These are phyloP conservation scores for Syngnathus typhle DNA, from an alignment of 2,113 vertebrate genomes.

Conservation along the genomic window DNA sequence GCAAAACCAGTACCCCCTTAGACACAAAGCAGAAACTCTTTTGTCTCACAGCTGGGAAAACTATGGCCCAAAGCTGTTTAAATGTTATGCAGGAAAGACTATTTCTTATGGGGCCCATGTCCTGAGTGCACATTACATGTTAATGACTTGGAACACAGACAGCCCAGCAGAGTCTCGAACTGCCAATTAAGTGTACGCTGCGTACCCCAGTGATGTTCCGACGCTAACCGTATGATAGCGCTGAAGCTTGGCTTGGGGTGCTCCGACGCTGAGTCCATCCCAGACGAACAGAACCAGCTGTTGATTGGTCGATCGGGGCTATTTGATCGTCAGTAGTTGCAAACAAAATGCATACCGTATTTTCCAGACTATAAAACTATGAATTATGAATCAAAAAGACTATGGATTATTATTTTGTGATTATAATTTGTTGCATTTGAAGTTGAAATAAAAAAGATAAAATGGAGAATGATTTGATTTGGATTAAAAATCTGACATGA, in stretches of 20 bases:
- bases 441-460: no score
- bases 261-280: constrained; percentile 57
- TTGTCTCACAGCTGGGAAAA: constrained; percentile 47
- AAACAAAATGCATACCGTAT: no score
- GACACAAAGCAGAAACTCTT: constrained; percentile 49
- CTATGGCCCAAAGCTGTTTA: constrained; percentile 43
- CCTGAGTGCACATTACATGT: constrained; percentile 59
- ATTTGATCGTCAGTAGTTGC: no score
- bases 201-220: constrained; percentile 54
- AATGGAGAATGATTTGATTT: no score
- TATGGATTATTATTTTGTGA: no score
- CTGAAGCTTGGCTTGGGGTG: constrained; percentile 53
- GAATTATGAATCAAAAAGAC: no score
- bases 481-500: no score
- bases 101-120: constrained; percentile 45
- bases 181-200: constrained; percentile 69
- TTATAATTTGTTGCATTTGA: no score
- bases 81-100: constrained; percentile 45
- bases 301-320: constrained; percentile 30
- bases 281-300: constrained; percentile 38
- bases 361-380: no score
- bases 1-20: constrained; percentile 6
- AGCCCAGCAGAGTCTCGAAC: constrained; percentile 58
- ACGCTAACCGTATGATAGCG: constrained; percentile 55
- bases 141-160: constrained; percentile 68